Conservation (phyloP, 2,888 invertebrate species). For the Pseudolycoriella hygida region DNA sequence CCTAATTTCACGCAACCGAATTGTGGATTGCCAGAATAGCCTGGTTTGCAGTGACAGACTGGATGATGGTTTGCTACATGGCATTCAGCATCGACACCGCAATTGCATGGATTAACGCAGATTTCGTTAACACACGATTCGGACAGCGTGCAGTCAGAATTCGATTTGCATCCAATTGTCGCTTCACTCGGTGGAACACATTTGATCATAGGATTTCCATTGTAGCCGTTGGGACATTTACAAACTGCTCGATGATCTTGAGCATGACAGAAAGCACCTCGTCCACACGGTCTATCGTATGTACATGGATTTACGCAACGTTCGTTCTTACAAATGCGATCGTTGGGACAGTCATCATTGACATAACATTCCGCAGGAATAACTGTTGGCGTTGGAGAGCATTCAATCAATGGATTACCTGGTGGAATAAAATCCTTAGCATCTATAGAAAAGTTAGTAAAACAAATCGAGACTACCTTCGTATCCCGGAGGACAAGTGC, state of each 20-base stretch:
- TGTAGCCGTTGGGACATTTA: constrained; percentile 60
- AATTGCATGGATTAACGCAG: constrained; percentile 72
- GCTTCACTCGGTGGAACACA: constrained; percentile 54
- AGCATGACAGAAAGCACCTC: constrained; percentile 66
- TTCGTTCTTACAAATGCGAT: constrained; percentile 59
- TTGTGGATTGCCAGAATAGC: constrained; percentile 74
- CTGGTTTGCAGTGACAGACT: constrained; percentile 63
- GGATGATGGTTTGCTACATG: constrained; percentile 69
- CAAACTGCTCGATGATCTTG: constrained; percentile 59
- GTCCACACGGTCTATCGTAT: constrained; percentile 49
- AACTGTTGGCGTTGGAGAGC: constrained; percentile 29
- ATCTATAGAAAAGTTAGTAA: no score
- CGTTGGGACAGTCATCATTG: constrained; percentile 58
- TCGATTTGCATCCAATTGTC: constrained; percentile 55
- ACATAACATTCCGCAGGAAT: constrained; percentile 50
- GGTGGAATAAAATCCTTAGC: no score
- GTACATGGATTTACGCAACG: constrained; percentile 63
- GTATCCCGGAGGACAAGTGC: constrained; percentile 61
- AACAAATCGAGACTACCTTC: constrained; percentile 49
- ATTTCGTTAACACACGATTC: constrained; percentile 68
- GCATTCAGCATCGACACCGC: constrained; percentile 70
- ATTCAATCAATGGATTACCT: constrained; percentile 35
- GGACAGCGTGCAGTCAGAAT: constrained; percentile 61
- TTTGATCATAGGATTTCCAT: constrained; percentile 50
- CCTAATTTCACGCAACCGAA: constrained; percentile 63